phyloP scores from a whole-genome alignment of 1,140 invertebrate species.

The Marisa cornuarietis region DNA sequence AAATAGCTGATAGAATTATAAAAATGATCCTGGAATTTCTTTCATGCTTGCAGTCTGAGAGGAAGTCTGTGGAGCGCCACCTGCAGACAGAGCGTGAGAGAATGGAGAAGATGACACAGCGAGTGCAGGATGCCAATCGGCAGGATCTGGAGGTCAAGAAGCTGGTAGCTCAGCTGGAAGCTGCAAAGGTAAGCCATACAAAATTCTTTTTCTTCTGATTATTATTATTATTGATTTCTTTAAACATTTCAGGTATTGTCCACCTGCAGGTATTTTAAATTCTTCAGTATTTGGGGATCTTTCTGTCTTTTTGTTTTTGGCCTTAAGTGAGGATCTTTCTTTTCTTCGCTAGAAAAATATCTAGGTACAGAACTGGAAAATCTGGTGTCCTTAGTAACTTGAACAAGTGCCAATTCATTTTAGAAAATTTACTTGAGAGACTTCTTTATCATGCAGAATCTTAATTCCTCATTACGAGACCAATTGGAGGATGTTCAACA shows the following conservation, averaged over 20 bases:
- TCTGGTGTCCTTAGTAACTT: too few species aligned
- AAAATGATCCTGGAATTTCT: too few species aligned
- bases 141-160: slow-evolving; percentile 50
- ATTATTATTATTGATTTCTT: background rate
- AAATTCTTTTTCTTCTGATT: background rate
- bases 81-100: slow-evolving; percentile 51
- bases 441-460: slow-evolving; percentile 33
- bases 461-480: slow-evolving; percentile 50
- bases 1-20: too few species aligned
- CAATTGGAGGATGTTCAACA: slow-evolving; percentile 46
- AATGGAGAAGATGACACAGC: slow-evolving; percentile 41
- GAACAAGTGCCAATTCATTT: too few species aligned
- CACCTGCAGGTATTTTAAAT: background rate
- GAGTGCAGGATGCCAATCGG: slow-evolving; percentile 41
- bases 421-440: too few species aligned
- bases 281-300: background rate
- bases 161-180: slow-evolving; percentile 50
- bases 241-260: background rate
- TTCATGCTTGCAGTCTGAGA: slow-evolving; percentile 41
- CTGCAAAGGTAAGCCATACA: slow-evolving; percentile 47
- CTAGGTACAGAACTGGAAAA: too few species aligned
- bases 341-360: too few species aligned
- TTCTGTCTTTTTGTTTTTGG: too few species aligned
- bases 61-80: slow-evolving; percentile 46
- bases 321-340: too few species aligned